Percentiles rank a stretch among this genome's conserved stretches.
These are phyloP conservation scores for Momotus momota DNA, from an alignment of 2,797 vertebrate genomes.

Conservation along the genomic window DNA sequence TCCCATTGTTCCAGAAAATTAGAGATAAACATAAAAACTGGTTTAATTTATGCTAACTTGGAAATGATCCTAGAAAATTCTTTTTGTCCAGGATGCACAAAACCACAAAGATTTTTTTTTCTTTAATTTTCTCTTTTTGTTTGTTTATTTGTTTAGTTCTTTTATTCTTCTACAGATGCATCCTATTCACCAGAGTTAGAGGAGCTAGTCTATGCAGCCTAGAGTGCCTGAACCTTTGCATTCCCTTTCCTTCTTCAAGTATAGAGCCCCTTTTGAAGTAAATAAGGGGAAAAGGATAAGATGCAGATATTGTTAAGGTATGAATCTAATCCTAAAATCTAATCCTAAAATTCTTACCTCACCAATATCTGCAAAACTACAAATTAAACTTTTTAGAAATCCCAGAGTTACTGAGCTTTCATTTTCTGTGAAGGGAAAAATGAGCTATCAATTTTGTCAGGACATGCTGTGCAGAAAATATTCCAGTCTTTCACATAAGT, in stretches of 20 bases:
- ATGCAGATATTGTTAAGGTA: too few relatives aligned
- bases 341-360: background rate
- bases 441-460: background rate
- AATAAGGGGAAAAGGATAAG: background rate
- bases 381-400: background rate
- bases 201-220: background rate
- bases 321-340: too few relatives aligned
- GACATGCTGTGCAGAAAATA: background rate
- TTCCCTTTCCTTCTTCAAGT: background rate
- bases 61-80: background rate
- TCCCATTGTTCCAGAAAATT: background rate
- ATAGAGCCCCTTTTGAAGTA: background rate
- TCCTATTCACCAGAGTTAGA: background rate
- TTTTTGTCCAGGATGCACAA: background rate
- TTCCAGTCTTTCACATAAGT: background rate
- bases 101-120: accelerated
- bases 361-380: background rate
- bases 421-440: background rate
- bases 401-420: background rate
- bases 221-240: background rate
- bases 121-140: background rate
- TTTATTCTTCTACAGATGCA: background rate
- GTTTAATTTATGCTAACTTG: background rate
- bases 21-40: background rate
- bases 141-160: background rate